Evolutionary conservation across 2,113 vertebrate genomes (phyloP).

Genomic region (Poecilia latipinna): DNA sequence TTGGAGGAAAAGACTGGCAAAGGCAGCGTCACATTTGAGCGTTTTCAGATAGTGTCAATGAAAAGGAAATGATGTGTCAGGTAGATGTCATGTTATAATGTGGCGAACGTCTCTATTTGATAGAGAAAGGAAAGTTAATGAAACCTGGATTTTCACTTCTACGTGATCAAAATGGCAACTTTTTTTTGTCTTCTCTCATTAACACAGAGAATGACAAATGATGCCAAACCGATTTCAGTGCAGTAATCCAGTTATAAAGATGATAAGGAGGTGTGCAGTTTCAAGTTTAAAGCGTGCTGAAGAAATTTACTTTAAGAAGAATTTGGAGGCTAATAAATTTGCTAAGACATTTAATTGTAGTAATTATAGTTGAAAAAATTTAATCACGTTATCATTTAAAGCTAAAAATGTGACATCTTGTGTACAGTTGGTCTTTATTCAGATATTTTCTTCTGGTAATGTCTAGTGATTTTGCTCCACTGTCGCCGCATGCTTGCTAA

Average conservation of each 20-base stretch:
- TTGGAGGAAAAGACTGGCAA: neutral
- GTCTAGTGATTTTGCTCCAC: neutral
- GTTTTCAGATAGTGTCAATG: neutral
- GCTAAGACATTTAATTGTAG: neutral
- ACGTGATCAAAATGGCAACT: neutral
- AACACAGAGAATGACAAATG: neutral
- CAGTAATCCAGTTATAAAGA: neutral
- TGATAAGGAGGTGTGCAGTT: neutral
- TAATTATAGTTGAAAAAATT: neutral
- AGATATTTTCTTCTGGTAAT: neutral
- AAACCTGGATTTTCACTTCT: neutral
- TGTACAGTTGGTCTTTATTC: neutral
- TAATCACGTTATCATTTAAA: neutral
- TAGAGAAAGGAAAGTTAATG: neutral
- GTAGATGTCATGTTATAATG: neutral
- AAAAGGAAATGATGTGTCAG: neutral
- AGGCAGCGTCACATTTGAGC: neutral
- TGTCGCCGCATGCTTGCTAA: neutral
- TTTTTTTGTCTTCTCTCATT: slow-evolving; percentile 1
- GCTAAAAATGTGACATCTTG: neutral
- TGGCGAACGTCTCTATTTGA: neutral
- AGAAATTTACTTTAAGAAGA: neutral
- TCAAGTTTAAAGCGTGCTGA: neutral
- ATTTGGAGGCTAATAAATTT: neutral
- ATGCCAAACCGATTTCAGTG: neutral